Conservation (phyloP, 2,797 vertebrate genomes). For the Rousettus madagascariensis region DNA sequence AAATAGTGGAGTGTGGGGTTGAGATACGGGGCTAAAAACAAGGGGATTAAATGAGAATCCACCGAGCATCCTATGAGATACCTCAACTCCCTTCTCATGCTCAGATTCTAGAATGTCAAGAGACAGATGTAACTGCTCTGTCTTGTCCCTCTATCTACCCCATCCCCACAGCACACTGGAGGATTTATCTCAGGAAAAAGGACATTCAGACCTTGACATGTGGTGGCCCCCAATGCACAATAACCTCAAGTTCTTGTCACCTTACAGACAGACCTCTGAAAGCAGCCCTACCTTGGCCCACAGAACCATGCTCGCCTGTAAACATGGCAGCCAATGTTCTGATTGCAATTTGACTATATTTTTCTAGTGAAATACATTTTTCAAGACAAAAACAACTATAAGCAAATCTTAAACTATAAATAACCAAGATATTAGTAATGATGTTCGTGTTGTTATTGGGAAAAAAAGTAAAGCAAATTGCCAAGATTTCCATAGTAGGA, state of each 20-base stretch:
- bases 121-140: not conserved
- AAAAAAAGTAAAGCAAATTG: not conserved
- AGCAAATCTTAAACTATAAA: not conserved
- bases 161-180: not conserved
- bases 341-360: not conserved
- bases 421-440: not conserved
- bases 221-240: not conserved
- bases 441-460: not conserved
- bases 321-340: not conserved
- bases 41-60: not conserved
- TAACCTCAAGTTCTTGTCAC: not conserved
- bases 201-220: not conserved
- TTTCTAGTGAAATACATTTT: not conserved
- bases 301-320: not conserved
- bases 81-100: not conserved
- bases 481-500: not conserved
- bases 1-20: not conserved
- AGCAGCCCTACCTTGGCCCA: not conserved
- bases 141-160: not conserved
- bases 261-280: not conserved
- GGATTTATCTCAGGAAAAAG: not conserved
- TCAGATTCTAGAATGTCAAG: not conserved
- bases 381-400: not conserved
- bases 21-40: not conserved
- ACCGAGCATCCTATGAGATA: rapidly evolving